Base-by-base conservation (phyloP, 1,140 invertebrate genomes). In the Zelostemma sp. region DNA sequence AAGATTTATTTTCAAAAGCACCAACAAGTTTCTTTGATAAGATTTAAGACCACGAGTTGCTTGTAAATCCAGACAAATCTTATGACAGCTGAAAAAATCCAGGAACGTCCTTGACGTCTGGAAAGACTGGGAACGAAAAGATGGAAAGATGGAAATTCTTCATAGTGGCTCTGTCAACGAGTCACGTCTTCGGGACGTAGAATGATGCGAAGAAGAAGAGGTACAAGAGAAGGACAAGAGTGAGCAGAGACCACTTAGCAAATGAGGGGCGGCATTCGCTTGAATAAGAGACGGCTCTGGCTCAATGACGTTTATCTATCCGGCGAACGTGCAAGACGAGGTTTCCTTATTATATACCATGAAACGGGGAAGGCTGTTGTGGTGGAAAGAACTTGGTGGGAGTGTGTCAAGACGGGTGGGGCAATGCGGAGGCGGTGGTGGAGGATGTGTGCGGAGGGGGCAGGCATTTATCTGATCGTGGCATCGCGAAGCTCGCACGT, bases 401-500 rank as follows among this genome's bases (percentile, higher is more conserved):
- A 58, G 51, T 64, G 57, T 58, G 67, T 61, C 51, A 38, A 45
- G 38, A 53, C 25, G 21, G 48, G 31, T 18, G 16, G 47, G 33
- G 65, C 45, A 18, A 25, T 45, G 61, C 9, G 54, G 60, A 51
- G 68, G 65, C 67, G 65, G 55, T 60, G 53, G 66, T 61, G 6
- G 41, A 31, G 50, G 54, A 38, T 50, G 68, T 40, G 48, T 16
- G 48, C 46, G 48, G 62, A 75, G 68, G 68, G 76, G 72, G 65
- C 59, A 51, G 38, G 33, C 63, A 63, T 62, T 81, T 81, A 80
- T 81, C 80, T 78, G 76, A 77, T 77, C 72, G 69, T 76, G 75
- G 75, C 62, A 79, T 81, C 80, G 75, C 70, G 64, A 72, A 71
- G 64, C 77, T 80, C 72, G 80, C 79, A 77, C 76, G 77, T 80